phyloP scores from a whole-genome alignment of 2,113 vertebrate genomes.

The human region GRCh38 chr3:38378501-38379000 shows the following conservation, averaged over 20 bases:
- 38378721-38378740: too few relatives aligned
- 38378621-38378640: neutral
- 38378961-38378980: neutral
- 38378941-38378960: neutral
- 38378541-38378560: neutral
- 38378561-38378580: neutral
- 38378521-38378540: neutral
- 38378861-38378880: neutral
- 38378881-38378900: neutral
- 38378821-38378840: neutral
- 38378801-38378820: neutral
- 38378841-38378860: neutral
- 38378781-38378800: neutral
- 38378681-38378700: neutral
- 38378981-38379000: neutral
- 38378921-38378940: neutral
- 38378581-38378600: neutral
- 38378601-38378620: neutral
- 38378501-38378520: too few relatives aligned
- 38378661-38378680: too few relatives aligned
- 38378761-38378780: neutral
- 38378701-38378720: neutral
- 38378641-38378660: neutral
- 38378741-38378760: accelerated
- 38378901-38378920: neutral